Percentiles rank a stretch among this genome's conserved stretches.
These are phyloP conservation scores for Psettodes erumei DNA, from an alignment of 2,113 vertebrate species.

Conservation along the genomic window DNA sequence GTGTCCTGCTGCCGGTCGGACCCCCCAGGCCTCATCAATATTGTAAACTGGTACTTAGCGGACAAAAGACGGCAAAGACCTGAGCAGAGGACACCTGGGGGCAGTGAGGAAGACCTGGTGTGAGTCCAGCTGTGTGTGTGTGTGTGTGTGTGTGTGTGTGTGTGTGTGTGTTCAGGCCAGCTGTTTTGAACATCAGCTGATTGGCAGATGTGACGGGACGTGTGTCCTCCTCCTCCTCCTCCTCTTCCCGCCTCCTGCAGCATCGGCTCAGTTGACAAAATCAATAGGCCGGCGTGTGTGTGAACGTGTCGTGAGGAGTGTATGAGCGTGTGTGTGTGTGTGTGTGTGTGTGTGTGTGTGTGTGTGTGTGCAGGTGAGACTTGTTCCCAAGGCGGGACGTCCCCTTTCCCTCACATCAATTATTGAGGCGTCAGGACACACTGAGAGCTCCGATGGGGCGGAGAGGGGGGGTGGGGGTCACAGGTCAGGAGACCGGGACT, in stretches of 20 bases:
- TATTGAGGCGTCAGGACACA: constrained; percentile 78
- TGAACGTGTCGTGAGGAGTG: constrained; percentile 72
- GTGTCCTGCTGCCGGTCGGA: constrained; percentile 70
- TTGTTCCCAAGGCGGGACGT: constrained; percentile 67
- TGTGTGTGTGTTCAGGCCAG: no score
- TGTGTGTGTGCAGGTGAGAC: constrained; percentile 61
- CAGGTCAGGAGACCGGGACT: constrained; percentile 74
- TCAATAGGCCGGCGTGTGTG: constrained; percentile 81
- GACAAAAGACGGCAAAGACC: constrained; percentile 82
- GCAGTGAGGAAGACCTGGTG: not conserved
- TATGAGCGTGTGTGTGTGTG: constrained; percentile 28
- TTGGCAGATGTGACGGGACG: constrained; percentile 38
- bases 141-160: not conserved
- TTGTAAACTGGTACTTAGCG: constrained; percentile 83
- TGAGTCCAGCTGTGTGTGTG: constrained; percentile 9
- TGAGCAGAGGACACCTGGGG: constrained; percentile 77
- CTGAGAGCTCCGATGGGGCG: constrained; percentile 62
- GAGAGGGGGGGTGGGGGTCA: no score
- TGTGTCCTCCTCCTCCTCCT: constrained; percentile 39
- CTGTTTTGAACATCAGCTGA: no score
- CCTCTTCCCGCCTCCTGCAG: constrained; percentile 53
- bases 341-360: constrained; percentile 20
- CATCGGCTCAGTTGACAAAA: constrained; percentile 85
- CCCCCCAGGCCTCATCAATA: constrained; percentile 83
- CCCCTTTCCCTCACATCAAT: constrained; percentile 78